Base-by-base conservation (phyloP, 2,888 invertebrate species). In the Drosophila mimetica region DNA sequence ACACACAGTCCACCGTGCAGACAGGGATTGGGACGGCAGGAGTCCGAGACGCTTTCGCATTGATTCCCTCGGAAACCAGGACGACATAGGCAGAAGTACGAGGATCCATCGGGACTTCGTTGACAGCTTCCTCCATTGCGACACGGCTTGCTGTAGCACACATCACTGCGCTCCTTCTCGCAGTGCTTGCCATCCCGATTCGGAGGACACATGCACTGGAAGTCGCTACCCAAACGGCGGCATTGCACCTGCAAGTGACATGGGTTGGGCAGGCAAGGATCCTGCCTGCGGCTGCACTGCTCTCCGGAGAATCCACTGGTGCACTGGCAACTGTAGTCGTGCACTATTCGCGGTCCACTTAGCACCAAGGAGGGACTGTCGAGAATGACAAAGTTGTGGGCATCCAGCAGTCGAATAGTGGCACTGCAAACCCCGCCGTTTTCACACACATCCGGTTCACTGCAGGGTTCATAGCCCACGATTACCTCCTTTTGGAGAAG, bases 1-100 rank as follows among this genome's bases (percentile, higher is more conserved):
- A 97, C 95, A 89, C 98, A 98, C 44, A 96, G 93, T 30, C 98
- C 98, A 25, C 97, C 97, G 90, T 97, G 93, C 71, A 96, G 92
- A 86, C 98, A 98, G n/a, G 98, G 98, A 91, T 98, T 97, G 1
- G 97, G 97, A 66, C 97, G 93, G 89, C 98, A 99, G 0, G 97
- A 96, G 90, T 98, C 97, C 0, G 97, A 95, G 3, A 96, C 93
- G 18, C 95, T 95, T 92, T 98, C 97, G 90, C 98, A 99, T 77
- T 96, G 95, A 90, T 96, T 96, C 2, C 99, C 98, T 11, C 97
- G 94, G 90, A 97, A 98, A 1, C 98, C 98, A 2, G 97, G 96
- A 2, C 97, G 94, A 90, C 98, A 99, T 1, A 97, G 92, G 86
- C 98, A 99, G 92, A 97, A 97, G 94, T 96, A 98, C 30, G 96